Percentiles rank a stretch among this genome's conserved stretches.
Conservation (phyloP, 2,113 vertebrate species). For the Dendropsophus ebraccatus region DNA sequence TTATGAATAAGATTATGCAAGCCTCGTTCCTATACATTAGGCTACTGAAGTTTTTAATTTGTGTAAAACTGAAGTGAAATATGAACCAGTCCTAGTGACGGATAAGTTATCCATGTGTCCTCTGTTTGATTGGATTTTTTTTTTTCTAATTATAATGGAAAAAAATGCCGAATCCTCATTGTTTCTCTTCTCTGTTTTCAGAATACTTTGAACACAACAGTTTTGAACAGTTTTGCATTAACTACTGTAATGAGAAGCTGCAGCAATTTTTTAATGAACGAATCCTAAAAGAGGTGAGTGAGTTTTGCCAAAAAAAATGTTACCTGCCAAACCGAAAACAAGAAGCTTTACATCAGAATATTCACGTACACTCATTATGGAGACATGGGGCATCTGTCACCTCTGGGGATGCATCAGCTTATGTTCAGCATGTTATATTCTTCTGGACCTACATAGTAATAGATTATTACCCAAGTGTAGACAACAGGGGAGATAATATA, state of each 20-base stretch:
- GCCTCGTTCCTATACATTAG: no score
- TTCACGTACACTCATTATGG: background rate
- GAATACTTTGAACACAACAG: constrained; percentile 99
- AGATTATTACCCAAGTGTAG: background rate
- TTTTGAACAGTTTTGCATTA: constrained; percentile 99
- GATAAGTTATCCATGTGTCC: background rate
- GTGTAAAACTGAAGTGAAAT: background rate
- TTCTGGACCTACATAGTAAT: no score
- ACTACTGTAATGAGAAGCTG: constrained; percentile 99
- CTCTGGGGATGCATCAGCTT: background rate
- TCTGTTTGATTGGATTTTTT: no score
- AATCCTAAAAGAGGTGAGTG: constrained; percentile 94
- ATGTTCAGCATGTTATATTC: background rate
- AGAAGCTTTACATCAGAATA: background rate
- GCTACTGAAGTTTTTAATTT: background rate
- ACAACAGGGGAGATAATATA: background rate
- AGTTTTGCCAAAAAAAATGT: background rate
- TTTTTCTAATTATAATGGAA: background rate
- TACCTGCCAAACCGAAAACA: constrained; percentile 6
- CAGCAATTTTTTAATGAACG: constrained; percentile 99
- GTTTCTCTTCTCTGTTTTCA: constrained; percentile 69
- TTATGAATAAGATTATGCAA: no score
- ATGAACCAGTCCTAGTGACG: background rate
- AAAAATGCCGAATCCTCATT: background rate
- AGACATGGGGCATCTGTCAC: background rate